Conservation (phyloP, 1,140 invertebrate genomes). For the Trichomalopsis sarcophagae region DNA sequence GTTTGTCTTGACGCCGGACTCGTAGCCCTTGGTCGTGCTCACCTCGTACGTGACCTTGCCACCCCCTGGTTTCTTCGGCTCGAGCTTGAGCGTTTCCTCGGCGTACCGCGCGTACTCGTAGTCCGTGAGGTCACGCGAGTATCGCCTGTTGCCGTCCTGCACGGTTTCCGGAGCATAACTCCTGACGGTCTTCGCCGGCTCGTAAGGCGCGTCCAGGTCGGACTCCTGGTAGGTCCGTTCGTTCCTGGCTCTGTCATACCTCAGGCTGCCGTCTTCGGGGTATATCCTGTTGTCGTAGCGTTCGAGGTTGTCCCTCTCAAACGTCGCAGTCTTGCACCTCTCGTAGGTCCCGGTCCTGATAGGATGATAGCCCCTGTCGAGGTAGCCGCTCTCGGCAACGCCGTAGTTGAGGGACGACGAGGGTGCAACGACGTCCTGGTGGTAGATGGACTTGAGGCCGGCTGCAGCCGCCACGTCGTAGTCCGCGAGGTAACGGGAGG, state of each 20-base stretch:
- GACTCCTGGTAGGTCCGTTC: constrained; percentile 70
- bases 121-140: constrained; percentile 68
- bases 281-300: constrained; percentile 70
- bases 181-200: constrained; percentile 60
- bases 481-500: constrained; percentile 72
- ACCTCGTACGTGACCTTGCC: constrained; percentile 55
- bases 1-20: constrained; percentile 69
- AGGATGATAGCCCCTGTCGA: constrained; percentile 55
- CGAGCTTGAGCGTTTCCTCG: constrained; percentile 70
- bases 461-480: constrained; percentile 55
- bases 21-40: constrained; percentile 65
- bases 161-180: constrained; percentile 59
- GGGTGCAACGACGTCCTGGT: constrained; percentile 5
- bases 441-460: constrained; percentile 40
- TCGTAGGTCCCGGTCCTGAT: constrained; percentile 60
- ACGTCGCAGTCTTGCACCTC: constrained; percentile 53
- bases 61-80: constrained; percentile 67
- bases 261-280: constrained; percentile 63
- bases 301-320: constrained; percentile 65
- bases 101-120: constrained; percentile 68
- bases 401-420: constrained; percentile 51
- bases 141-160: constrained; percentile 64
- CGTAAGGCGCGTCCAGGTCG: constrained; percentile 70
- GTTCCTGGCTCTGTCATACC: constrained; percentile 62
- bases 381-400: constrained; percentile 58